Conservation (phyloP, 53 echinoderm and acorn worm genomes). For the Echinarachnius parma region DNA sequence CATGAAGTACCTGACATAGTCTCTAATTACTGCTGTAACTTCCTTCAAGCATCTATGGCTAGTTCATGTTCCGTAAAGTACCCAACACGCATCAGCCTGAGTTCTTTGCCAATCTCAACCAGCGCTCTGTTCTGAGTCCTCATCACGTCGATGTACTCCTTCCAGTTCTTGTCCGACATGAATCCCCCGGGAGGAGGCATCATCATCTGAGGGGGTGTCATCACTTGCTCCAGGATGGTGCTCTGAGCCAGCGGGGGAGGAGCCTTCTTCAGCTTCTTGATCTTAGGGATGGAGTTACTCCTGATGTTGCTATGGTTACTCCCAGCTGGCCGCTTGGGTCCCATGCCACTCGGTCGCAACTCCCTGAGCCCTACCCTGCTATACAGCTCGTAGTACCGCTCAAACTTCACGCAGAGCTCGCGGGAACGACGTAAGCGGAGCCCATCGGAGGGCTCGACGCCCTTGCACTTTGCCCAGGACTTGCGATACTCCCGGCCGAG, state of each 20-base stretch:
- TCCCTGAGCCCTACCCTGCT: not conserved
- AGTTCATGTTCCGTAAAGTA: constrained; percentile 45
- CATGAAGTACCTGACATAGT: no score
- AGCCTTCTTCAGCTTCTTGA: constrained; percentile 32
- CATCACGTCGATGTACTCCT: constrained; percentile 29
- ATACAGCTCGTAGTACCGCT: constrained; percentile 23
- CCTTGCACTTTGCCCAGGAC: not conserved
- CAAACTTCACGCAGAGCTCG: constrained; percentile 18
- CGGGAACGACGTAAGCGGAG: not conserved
- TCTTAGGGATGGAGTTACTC: constrained; percentile 4
- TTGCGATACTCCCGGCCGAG: constrained; percentile 41
- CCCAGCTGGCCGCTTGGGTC: not conserved
- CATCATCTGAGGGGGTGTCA: not conserved
- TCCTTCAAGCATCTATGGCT: constrained; percentile 20
- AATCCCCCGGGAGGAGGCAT: constrained; percentile 5
- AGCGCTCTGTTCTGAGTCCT: constrained; percentile 21
- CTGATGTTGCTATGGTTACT: not conserved
- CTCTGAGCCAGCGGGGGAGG: not conserved
- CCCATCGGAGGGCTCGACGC: not conserved
- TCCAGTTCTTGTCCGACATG: constrained; percentile 25
- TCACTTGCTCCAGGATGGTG: not conserved
- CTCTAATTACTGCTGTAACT: no score
- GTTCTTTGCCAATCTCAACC: constrained; percentile 35
- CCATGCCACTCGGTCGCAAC: not conserved
- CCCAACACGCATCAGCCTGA: constrained; percentile 33